Conservation (phyloP, 2,888 invertebrate species). For the Physocephala rufipes region DNA sequence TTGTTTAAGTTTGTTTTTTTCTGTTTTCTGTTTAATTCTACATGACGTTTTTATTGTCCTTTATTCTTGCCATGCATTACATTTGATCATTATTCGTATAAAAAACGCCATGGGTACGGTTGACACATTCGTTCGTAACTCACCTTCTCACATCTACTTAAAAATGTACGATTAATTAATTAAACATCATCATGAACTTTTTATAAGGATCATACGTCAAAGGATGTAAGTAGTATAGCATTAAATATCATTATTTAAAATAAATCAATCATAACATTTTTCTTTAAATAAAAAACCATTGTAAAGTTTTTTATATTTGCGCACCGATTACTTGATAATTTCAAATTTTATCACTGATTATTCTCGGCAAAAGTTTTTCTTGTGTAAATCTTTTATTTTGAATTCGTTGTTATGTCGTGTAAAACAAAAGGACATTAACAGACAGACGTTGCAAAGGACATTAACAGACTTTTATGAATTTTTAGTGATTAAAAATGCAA, state of each 20-base stretch:
- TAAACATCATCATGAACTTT: constrained; percentile 22
- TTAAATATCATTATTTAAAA: constrained; percentile 3
- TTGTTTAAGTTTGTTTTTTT: background rate
- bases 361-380: too few species aligned
- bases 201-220: constrained; percentile 59
- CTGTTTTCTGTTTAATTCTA: constrained; percentile 29
- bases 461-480: too few species aligned
- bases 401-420: background rate
- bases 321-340: constrained; percentile 36
- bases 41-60: constrained; percentile 36
- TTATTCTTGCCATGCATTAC: constrained; percentile 41
- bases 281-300: constrained; percentile 8
- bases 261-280: background rate
- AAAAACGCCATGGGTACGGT: constrained; percentile 24
- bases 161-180: constrained; percentile 17
- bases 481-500: too few species aligned
- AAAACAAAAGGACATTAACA: too few species aligned
- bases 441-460: too few species aligned
- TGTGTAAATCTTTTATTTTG: constrained; percentile 32
- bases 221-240: constrained; percentile 63
- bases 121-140: background rate
- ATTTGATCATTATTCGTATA: constrained; percentile 25
- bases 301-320: background rate
- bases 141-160: constrained; percentile 7
- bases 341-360: too few species aligned